A percentile compares a stretch with the other conserved stretches of the same genome.
Evolutionary conservation across 2,797 vertebrate genomes (phyloP).

Genomic region (Babyrousa celebensis): DNA sequence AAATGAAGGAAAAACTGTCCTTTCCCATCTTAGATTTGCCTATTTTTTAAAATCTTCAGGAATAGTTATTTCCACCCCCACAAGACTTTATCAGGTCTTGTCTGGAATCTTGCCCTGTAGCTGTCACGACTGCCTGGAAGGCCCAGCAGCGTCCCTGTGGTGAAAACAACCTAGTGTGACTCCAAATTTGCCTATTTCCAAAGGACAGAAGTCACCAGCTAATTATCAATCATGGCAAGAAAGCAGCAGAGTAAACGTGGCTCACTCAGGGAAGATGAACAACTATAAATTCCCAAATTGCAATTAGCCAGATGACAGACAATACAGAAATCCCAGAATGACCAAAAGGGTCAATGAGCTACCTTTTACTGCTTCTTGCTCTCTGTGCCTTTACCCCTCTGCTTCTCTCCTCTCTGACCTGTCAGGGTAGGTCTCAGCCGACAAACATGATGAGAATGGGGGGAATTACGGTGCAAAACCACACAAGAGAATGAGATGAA

Average conservation of each 20-base stretch:
- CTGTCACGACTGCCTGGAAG: conserved; percentile 84
- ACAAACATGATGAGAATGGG: neutral
- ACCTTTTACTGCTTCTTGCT: neutral
- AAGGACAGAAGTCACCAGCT: conserved; percentile 88
- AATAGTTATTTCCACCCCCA: neutral
- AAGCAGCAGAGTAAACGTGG: conserved; percentile 86
- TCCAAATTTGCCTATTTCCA: conserved; percentile 87
- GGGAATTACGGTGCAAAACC: neutral
- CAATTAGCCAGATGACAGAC: conserved; percentile 88
- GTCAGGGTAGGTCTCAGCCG: neutral
- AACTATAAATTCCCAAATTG: conserved; percentile 87
- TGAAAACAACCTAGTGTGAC: conserved; percentile 87
- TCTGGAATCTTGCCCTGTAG: conserved; percentile 81
- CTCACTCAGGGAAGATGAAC: conserved; percentile 87
- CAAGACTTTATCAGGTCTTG: neutral
- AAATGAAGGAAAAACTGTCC: neutral
- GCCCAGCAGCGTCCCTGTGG: conserved; percentile 75
- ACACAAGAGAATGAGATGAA: neutral
- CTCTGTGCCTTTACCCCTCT: neutral
- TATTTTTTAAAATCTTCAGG: neutral
- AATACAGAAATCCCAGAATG: conserved; percentile 87
- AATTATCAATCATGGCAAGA: conserved; percentile 88
- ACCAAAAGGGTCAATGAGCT: conserved; percentile 71
- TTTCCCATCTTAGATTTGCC: neutral
- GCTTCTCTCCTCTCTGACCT: neutral